These are phyloP conservation scores for Macquaria australasica DNA, from an alignment of 2,113 vertebrate genomes.

Conservation along the genomic window DNA sequence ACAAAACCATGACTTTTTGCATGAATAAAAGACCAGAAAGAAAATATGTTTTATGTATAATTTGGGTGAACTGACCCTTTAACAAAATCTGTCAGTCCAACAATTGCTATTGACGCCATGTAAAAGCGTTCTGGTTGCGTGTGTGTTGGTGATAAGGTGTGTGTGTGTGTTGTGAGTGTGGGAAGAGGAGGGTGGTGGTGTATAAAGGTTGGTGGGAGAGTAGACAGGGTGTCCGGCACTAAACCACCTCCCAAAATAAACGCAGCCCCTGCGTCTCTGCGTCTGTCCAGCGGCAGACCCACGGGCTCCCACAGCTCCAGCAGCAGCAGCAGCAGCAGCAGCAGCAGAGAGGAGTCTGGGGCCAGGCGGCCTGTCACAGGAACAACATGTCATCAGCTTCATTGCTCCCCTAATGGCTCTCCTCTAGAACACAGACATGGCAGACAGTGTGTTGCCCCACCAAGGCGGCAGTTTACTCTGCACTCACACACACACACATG, in stretches of 20 bases:
- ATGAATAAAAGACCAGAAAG: neutral
- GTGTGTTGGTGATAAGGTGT: conserved; percentile 41
- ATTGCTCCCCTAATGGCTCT: conserved; percentile 79
- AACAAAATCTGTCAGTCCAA: conserved; percentile 33
- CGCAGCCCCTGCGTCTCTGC: conserved; percentile 65
- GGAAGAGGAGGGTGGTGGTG: conserved; percentile 56
- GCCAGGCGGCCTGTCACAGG: conserved; percentile 77
- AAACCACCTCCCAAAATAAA: conserved; percentile 85
- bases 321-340: conserved; percentile 38
- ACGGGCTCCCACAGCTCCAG: conserved; percentile 69
- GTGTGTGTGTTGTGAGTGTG: conserved; percentile 45
- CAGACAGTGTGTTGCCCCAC: conserved; percentile 73
- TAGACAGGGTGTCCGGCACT: conserved; percentile 85
- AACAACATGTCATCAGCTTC: conserved; percentile 86
- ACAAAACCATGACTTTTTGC: neutral
- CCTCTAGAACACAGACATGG: conserved; percentile 73
- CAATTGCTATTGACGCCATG: conserved; percentile 34
- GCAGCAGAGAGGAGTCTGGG: conserved; percentile 69
- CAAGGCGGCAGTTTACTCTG: conserved; percentile 68
- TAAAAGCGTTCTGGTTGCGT: conserved; percentile 24
- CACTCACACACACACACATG: conserved; percentile 40
- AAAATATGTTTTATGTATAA: neutral
- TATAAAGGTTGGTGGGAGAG: conserved; percentile 72
- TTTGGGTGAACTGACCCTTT: conserved; percentile 31
- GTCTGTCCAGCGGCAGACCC: conserved; percentile 73